Base-by-base conservation (phyloP, 2,888 invertebrate genomes). In the Pilophorus perplexus region DNA sequence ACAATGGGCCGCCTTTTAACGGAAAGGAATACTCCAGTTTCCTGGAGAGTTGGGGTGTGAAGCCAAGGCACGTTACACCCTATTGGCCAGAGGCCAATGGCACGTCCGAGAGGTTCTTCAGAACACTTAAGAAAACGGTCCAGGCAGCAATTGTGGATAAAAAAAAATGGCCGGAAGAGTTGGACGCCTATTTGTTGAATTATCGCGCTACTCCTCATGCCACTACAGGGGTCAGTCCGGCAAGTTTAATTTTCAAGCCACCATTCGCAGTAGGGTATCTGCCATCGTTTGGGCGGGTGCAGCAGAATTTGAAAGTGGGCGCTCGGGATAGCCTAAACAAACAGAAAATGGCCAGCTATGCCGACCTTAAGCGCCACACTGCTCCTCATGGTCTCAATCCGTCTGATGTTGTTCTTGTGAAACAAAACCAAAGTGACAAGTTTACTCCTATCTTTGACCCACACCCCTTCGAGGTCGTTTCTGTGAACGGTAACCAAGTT, bases 1-100 rank as follows among this genome's bases (percentile, higher is more conserved):
- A 60, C 46, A 50, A 60, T 46, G 62, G 46, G 2, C 62, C 62
- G 4, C 44, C 62, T 4, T 60, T 60, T n/a, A 60, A 60, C 46
- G n/a, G 46, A 3, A 6, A 10, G 4, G 48, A 62, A 23, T 25
- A 16, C 10, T 12, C 25, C n/a, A 12, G 14, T 4, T 62, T 62
- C 27, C 18, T 62, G 1, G 4, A 52, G 6, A 12, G 48, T 16
- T 28, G 20, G 48, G 44, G 62, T 2, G 23, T 20, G 10, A 46
- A 62, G 12, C 6, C 23, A 2, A 44, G 48, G 28, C 23, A 48
- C 14, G 12, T 62, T 8, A 46, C 62, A 5, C 62, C 48, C 22
- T 28, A 14, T 5, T 62, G 62, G 48, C 48, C 62, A 5, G 46
- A 52, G 40, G 25, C 62, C 5, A 62, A 62, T 46, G 46, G 48